Evolutionary conservation across 2,888 invertebrate genomes (phyloP), one percentile per base, ranked within the genome.

Genomic region (Crematogaster levior): DNA sequence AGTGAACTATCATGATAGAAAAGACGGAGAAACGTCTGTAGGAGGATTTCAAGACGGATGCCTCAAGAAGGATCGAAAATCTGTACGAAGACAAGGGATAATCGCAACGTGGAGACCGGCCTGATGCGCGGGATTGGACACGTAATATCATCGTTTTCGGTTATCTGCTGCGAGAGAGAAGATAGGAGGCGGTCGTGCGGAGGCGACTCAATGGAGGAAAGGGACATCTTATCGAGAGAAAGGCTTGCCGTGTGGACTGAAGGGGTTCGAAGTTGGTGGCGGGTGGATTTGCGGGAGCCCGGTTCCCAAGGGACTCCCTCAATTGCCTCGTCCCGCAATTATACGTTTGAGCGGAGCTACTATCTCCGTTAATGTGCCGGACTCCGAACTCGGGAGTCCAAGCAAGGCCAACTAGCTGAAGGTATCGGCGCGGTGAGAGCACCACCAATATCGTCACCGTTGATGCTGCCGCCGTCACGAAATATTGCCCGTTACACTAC

Each of bases 311-410:
- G 92, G 93, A 93, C 91, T 89, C 89, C 89, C 93, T 91, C 93
- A 92, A 93, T 94, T 93, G 92, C 92, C 91, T 91, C 92, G 91
- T 90, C 91, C 93, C 91, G 93, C 93, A 94, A 94, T 94, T 94
- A 94, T 93, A 94, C 93, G 93, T 94, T 93, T 92, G 93, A 94
- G 91, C 93, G 92, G 92, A 93, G 91, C 90, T 91, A 91, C 93
- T 94, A 93, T 93, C 93, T 93, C 90, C 90, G 92, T 93, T 93
- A 93, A 93, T 93, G 93, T 92, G 91, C 92, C 84, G 92, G 93
- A 93, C 93, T 91, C 89, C 84, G 90, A 90, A 90, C 90, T 90
- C 86, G 81, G 88, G 43, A 79, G 89, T 86, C 83, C 87, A 75
- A 87, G 86, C 86, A 70, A 51, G 81, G 85, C 88, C 90, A 90